Percentiles rank a stretch among this genome's conserved stretches.
Conservation (phyloP, 2,113 vertebrate species). For the Oreocharis arfaki region DNA sequence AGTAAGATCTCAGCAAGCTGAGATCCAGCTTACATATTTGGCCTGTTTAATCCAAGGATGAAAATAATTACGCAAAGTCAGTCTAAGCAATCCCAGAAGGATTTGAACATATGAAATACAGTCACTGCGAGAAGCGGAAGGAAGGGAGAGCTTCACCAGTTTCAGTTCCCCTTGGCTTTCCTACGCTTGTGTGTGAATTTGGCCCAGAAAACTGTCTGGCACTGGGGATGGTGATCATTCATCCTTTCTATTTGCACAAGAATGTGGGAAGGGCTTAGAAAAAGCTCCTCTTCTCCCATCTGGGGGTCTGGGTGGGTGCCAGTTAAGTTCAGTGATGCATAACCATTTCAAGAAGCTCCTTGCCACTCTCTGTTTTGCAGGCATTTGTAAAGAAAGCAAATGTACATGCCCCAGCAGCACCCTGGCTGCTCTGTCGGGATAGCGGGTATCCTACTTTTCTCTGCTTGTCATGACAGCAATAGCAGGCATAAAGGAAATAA, state of each 20-base stretch:
- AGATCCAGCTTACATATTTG: slow-evolving; percentile 48
- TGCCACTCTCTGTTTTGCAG: neutral
- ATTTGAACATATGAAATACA: slow-evolving; percentile 15
- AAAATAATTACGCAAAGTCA: slow-evolving; percentile 53
- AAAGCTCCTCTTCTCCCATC: slow-evolving; percentile 35
- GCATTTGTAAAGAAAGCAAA: neutral
- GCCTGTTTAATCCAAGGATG: slow-evolving; percentile 47
- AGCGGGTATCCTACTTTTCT: neutral
- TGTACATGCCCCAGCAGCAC: neutral
- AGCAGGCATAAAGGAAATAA: neutral
- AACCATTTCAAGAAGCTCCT: slow-evolving; percentile 41
- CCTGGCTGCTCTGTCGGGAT: neutral
- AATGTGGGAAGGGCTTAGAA: slow-evolving; percentile 50
- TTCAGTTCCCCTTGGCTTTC: slow-evolving; percentile 23
- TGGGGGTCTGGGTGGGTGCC: slow-evolving; percentile 42
- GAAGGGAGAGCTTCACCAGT: slow-evolving; percentile 34
- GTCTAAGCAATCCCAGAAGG: slow-evolving; percentile 39
- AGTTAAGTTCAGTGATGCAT: slow-evolving; percentile 43
- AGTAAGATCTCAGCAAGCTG: slow-evolving; percentile 18
- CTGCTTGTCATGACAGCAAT: neutral
- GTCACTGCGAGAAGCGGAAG: neutral
- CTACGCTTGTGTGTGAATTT: slow-evolving; percentile 17
- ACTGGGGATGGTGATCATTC: slow-evolving; percentile 28
- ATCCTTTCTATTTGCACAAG: slow-evolving; percentile 51
- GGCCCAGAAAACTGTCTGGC: slow-evolving; percentile 53